phyloP scores from a whole-genome alignment of 2,888 invertebrate genomes.

The Diachrysia chrysitis region DNA sequence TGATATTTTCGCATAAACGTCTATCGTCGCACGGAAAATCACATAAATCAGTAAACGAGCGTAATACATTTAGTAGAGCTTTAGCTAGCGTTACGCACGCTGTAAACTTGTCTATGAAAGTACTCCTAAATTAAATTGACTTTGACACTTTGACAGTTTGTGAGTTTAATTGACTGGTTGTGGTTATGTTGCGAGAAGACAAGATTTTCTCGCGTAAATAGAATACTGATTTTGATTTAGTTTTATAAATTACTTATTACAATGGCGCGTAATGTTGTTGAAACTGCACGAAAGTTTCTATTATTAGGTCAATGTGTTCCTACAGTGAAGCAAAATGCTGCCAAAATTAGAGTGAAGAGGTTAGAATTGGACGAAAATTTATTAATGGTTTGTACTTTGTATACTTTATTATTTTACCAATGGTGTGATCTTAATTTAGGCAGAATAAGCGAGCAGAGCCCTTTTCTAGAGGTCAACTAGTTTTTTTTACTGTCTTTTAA shows the following conservation, averaged over 20 bases:
- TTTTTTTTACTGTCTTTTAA: neutral
- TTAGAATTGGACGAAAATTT: slow-evolving; percentile 93
- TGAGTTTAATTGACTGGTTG: too few relatives aligned
- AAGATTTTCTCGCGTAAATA: neutral
- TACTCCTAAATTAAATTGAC: too few relatives aligned
- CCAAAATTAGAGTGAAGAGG: slow-evolving; percentile 93
- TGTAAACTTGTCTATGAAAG: too few relatives aligned
- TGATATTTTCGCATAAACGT: too few relatives aligned
- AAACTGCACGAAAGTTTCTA: slow-evolving; percentile 86
- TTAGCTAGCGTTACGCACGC: too few relatives aligned
- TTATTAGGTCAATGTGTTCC: slow-evolving; percentile 94
- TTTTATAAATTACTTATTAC: neutral
- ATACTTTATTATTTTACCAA: slow-evolving; percentile 6
- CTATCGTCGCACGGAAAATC: too few relatives aligned
- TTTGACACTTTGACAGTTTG: too few relatives aligned
- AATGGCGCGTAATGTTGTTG: slow-evolving; percentile 82
- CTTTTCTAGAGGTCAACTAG: neutral
- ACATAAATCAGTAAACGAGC: too few relatives aligned
- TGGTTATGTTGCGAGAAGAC: too few relatives aligned
- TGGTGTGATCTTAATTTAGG: neutral
- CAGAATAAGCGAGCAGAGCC: neutral
- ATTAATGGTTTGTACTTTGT: slow-evolving; percentile 92
- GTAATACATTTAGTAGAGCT: too few relatives aligned
- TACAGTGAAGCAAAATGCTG: slow-evolving; percentile 93
- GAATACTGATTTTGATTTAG: neutral